Evolutionary conservation across 2,797 vertebrate genomes (phyloP), one percentile per base, ranked within the genome.

Genomic region (Onychomys arenicola): DNA sequence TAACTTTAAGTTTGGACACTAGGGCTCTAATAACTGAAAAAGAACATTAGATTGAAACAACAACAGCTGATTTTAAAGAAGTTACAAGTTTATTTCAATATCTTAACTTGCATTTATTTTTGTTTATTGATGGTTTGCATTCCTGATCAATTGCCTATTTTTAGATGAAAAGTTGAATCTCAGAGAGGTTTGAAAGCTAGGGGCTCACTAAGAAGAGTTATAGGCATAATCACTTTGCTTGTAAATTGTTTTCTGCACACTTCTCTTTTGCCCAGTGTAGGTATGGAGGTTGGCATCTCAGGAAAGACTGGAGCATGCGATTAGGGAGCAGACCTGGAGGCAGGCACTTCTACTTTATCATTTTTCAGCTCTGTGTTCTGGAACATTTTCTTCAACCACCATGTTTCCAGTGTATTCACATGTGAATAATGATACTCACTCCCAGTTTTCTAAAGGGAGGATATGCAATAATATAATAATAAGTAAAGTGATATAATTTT

Each of bases 401-500:
- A 9, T 37, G 17, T 49, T 75, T 83, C 81, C 34, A 57, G 0
- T 89, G n/a, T 63, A 65, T 57, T 63, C 52, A 29, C 16, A 9
- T 55, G 12, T 93, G 5, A 11, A 37, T 73, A 82, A 43, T 65
- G 25, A 40, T 17, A 49, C 10, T 40, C 25, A n/a, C 6, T 6
- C 13, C 4, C 77, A 89, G 67, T 12, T 34, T 89, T 29, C 67
- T 81, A 46, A 90, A 65, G 93, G 49, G 63, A 32, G 55, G 61
- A 14, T 32, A 78, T 75, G 1, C 11, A 82, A 49, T 87, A 55
- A 67, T 91, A 14, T 40, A n/a, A 4, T 89, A 61, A 86, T 43
- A 67, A 94, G 29, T 75, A 82, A 92, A 83, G 16, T 73, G 52
- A n/a, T 49, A 69, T 76, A 59, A 84, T 89, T 78, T 61, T 82